Percentiles rank a stretch among this genome's conserved stretches.
Evolutionary conservation across 2,797 vertebrate species (phyloP).

Genomic region (Gymnothorax javanicus): DNA sequence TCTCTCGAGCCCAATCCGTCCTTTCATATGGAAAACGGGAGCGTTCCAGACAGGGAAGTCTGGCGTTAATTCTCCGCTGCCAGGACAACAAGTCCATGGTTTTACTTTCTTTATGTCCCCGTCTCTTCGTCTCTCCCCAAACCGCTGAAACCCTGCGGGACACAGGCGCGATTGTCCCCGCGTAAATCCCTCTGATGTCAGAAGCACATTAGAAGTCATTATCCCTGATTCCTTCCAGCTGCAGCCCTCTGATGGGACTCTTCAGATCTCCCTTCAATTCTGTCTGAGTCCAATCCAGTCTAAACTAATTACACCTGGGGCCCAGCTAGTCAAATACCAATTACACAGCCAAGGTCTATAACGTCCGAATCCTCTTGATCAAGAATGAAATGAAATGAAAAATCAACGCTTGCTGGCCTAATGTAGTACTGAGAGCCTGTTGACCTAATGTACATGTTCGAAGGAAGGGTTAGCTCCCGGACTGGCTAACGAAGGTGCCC

Average conservation of each 20-base stretch:
- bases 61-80: neutral
- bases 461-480: slow-evolving; percentile 18
- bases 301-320: slow-evolving; percentile 19
- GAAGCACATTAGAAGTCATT: slow-evolving; percentile 14
- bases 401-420: neutral
- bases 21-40: slow-evolving; percentile 20
- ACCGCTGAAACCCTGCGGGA: neutral
- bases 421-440: neutral
- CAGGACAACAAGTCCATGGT: neutral
- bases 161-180: neutral
- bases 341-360: slow-evolving; percentile 14
- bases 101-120: neutral
- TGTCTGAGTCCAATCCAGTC: slow-evolving; percentile 8
- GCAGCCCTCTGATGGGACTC: neutral
- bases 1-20: neutral
- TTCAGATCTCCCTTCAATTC: slow-evolving; percentile 27
- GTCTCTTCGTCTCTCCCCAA: neutral
- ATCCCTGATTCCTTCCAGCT: slow-evolving; percentile 15
- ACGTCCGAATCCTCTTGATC: neutral
- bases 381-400: neutral
- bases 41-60: neutral
- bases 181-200: slow-evolving; percentile 10
- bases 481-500: slow-evolving; percentile 21
- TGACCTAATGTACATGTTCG: neutral
- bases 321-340: slow-evolving; percentile 21